These are phyloP conservation scores for Armadillidium nasatum DNA, from an alignment of 1,140 invertebrate genomes.

Conservation along the genomic window DNA sequence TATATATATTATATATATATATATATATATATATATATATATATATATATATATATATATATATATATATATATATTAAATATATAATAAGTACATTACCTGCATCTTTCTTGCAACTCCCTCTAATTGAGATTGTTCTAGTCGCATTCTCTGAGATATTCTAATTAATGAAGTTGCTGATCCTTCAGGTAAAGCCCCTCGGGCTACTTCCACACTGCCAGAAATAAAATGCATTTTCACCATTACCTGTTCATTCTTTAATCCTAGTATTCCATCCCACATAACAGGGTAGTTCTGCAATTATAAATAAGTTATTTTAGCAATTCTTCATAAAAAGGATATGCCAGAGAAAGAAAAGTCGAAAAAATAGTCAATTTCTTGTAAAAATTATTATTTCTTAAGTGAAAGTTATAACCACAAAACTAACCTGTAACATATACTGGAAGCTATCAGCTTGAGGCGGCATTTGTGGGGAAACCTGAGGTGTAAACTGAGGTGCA, in stretches of 20 bases:
- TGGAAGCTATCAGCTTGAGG: slow-evolving; percentile 72
- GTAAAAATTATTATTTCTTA: background rate
- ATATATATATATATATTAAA: too few relatives aligned
- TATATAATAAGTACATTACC: too few relatives aligned
- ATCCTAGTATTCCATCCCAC: slow-evolving; percentile 90
- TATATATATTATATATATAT: too few relatives aligned
- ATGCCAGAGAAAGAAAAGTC: too few relatives aligned
- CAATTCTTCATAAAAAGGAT: too few relatives aligned
- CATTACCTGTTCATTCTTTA: slow-evolving; percentile 93
- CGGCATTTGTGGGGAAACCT: slow-evolving; percentile 54
- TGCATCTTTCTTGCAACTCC: too few relatives aligned
- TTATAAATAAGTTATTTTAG: too few relatives aligned
- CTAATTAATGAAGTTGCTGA: slow-evolving; percentile 72
- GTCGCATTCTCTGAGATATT: slow-evolving; percentile 92
- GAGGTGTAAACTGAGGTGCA: slow-evolving; percentile 66
- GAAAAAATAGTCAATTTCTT: too few relatives aligned
- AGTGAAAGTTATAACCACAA: slow-evolving; percentile 13
- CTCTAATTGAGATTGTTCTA: slow-evolving; percentile 89
- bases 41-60: too few relatives aligned
- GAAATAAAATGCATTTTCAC: slow-evolving; percentile 98
- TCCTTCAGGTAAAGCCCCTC: slow-evolving; percentile 72
- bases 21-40: too few relatives aligned
- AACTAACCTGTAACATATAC: slow-evolving; percentile 63
- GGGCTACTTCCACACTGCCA: slow-evolving; percentile 80
- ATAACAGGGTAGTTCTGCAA: slow-evolving; percentile 70